Base-by-base conservation (phyloP, 2,113 vertebrate species). In the Mirounga angustirostris region DNA sequence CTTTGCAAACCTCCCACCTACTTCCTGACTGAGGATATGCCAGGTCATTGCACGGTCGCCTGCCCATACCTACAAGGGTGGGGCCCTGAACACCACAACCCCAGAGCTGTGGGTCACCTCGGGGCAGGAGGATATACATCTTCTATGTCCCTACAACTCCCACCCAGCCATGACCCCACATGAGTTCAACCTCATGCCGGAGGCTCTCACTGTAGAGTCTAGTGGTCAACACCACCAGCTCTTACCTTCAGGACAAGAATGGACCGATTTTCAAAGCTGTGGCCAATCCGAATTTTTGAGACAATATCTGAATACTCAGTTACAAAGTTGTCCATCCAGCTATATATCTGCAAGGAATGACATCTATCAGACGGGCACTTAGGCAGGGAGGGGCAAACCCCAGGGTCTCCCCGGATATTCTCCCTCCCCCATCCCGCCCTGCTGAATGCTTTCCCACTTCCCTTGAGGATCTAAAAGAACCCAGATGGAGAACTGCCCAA, bases 181-280 rank as follows among this genome's bases (percentile, higher is more conserved):
- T 2, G 36, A 73, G 81, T 26, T 79, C 71, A 9, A 3, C 36
- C 54, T 84, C n/a, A 43, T 4, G 26, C 54, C 65, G 65, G 54
- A 86, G 59, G 56, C 7, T 54, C 24, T 92, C 63, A 13, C 30
- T 50, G 6, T 22, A 24, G 8, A 6, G 54, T 69, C n/a, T 12
- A 5, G 11, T 1, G n/a, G 56, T 56, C 76, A 80, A 28, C n/a
- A 5, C 76, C 1, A 0, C 1, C 19, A 56, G 46, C 0, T 0
- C 54, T 93, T 98, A 99, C 99, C 99, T 99, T 99, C 61, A 99
- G 99, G 83, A 99, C 99, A 0, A 99, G 98, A 56, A 99, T 98
- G 54, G 99, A 97, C 7, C 99, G 99, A 0, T 99, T 98, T 98
- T 99, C 98, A 1, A 99, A 99, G 98, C 99, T 99, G 86, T 98